These are phyloP conservation scores for Anthoscopus minutus DNA, from an alignment of 2,113 vertebrate genomes.

Conservation along the genomic window DNA sequence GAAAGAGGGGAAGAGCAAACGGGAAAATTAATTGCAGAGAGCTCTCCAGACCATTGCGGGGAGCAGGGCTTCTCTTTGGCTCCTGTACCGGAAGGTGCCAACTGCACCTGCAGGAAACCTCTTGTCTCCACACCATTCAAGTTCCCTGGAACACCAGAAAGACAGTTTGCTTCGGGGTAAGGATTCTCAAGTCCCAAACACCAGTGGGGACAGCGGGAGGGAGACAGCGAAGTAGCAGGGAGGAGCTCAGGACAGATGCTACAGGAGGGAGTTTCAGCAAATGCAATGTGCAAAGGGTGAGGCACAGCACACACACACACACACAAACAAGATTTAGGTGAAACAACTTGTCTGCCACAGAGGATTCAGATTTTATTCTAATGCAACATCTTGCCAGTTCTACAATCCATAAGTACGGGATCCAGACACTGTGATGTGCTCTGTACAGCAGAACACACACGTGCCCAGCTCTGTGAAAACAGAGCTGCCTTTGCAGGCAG, in stretches of 20 bases:
- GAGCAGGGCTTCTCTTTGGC: not conserved
- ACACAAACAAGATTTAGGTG: not conserved
- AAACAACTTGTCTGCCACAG: not conserved
- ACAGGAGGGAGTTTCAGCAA: not conserved
- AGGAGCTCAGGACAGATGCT: not conserved
- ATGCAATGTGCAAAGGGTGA: not conserved
- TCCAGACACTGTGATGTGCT: too few relatives aligned
- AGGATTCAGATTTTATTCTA: not conserved
- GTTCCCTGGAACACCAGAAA: not conserved
- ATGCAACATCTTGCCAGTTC: not conserved
- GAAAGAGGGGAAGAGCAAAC: not conserved
- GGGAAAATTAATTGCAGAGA: not conserved
- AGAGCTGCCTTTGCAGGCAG: not conserved
- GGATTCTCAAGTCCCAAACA: not conserved
- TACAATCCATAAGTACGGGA: not conserved
- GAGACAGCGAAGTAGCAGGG: not conserved
- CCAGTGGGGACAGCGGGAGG: not conserved
- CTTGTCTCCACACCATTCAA: not conserved
- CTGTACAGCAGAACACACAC: fast-evolving
- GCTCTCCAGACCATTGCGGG: fast-evolving
- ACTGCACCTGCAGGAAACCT: not conserved
- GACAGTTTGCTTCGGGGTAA: not conserved
- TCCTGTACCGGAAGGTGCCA: not conserved
- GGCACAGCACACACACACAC: not conserved
- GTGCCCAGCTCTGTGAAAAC: not conserved